phyloP scores from a whole-genome alignment of 2,888 invertebrate species.

The Thecophora atra region DNA sequence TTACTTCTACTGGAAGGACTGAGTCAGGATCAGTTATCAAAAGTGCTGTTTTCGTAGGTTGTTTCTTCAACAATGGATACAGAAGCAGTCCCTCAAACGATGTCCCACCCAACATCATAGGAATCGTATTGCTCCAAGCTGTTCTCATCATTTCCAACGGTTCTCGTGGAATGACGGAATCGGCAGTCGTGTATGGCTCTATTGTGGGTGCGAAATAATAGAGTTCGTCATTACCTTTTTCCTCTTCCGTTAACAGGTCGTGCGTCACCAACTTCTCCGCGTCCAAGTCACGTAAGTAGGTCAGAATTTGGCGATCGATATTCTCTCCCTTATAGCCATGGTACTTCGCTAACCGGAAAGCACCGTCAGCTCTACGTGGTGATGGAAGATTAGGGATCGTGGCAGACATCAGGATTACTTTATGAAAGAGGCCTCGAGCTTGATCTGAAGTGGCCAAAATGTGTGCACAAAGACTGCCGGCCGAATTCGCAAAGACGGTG shows the following conservation, averaged over 20 bases:
- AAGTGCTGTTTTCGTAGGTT: conserved; percentile 43
- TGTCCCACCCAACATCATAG: conserved; percentile 61
- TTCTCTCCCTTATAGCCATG: conserved; percentile 51
- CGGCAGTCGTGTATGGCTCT: conserved; percentile 56
- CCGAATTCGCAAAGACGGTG: conserved; percentile 69
- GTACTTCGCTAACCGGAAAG: conserved; percentile 54
- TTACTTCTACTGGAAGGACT: conserved; percentile 55
- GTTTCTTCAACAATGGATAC: conserved; percentile 54
- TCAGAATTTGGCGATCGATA: conserved; percentile 51
- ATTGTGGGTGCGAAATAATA: conserved; percentile 61
- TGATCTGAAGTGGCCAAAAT: conserved; percentile 65
- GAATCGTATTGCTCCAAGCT: conserved; percentile 62
- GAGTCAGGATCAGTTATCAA: conserved; percentile 50
- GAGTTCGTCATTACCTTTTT: conserved; percentile 54
- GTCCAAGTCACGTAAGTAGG: conserved; percentile 48
- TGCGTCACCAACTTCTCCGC: conserved; percentile 50
- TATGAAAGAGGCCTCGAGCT: conserved; percentile 63
- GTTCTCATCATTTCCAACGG: conserved; percentile 52
- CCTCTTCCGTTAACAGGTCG: conserved; percentile 52
- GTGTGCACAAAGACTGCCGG: conserved; percentile 67
- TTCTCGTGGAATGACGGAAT: conserved; percentile 54
- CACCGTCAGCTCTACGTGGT: conserved; percentile 50
- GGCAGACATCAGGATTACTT: conserved; percentile 61
- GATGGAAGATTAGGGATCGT: conserved; percentile 56
- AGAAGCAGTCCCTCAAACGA: conserved; percentile 62